A percentile compares a stretch with the other conserved stretches of the same genome.
Evolutionary conservation across 2,797 vertebrate genomes (phyloP).

Genomic region (Bradypus variegatus): DNA sequence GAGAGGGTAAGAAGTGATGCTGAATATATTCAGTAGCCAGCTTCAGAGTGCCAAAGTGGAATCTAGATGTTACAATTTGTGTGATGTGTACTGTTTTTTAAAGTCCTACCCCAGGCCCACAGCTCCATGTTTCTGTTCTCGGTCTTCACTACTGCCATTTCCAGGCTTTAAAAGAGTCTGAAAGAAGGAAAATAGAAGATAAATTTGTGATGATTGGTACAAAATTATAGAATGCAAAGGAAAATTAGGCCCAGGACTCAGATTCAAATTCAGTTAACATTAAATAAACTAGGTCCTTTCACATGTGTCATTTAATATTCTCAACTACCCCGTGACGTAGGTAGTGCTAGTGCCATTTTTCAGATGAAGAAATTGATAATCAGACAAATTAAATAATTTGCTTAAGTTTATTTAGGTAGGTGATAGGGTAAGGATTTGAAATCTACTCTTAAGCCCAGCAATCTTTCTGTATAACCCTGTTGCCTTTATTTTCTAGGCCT

Average conservation of each 20-base stretch:
- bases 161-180: neutral
- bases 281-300: neutral
- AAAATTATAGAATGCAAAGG: slow-evolving; percentile 20
- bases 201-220: neutral
- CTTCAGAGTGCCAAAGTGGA: neutral
- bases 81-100: neutral
- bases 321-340: neutral
- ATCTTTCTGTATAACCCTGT: neutral
- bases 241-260: neutral
- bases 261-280: neutral
- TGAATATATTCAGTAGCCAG: neutral
- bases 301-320: neutral
- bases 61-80: neutral
- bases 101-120: neutral
- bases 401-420: neutral
- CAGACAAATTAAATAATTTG: neutral
- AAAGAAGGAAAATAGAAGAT: neutral
- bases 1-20: neutral
- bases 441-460: neutral
- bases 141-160: neutral
- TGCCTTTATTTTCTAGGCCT: slow-evolving; percentile 5
- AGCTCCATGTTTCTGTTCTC: neutral
- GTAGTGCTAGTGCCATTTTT: neutral
- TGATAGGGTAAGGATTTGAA: neutral
- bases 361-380: neutral